Evolutionary conservation across 2,113 vertebrate genomes (phyloP).

Genomic region (Felis catus): DNA sequence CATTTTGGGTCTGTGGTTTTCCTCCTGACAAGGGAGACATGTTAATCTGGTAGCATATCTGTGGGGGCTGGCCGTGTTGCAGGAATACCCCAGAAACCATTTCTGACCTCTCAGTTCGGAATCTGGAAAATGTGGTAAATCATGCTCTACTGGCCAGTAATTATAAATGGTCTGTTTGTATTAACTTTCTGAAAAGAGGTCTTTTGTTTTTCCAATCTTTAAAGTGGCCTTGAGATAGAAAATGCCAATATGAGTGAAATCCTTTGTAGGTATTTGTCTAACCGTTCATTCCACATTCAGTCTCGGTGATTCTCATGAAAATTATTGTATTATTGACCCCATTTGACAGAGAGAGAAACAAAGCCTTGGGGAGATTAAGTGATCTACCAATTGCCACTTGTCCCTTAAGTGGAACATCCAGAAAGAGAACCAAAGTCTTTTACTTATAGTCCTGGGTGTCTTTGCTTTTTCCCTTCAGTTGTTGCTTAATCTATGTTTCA

Average conservation of each 20-base stretch:
- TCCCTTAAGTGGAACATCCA: not conserved
- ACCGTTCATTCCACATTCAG: not conserved
- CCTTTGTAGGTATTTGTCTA: not conserved
- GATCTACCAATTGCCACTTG: not conserved
- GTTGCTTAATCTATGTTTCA: not conserved
- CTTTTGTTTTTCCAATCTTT: not conserved
- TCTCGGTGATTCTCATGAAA: not conserved
- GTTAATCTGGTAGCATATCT: not conserved
- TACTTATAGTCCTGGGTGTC: not conserved
- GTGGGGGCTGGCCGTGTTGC: not conserved
- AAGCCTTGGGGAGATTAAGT: not conserved
- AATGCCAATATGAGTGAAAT: not conserved
- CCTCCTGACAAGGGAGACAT: not conserved
- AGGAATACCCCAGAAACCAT: not conserved
- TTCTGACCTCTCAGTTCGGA: not conserved
- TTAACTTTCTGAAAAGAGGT: not conserved
- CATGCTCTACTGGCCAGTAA: not conserved
- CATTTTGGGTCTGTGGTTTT: not conserved
- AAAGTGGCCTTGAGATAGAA: not conserved
- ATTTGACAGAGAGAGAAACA: not conserved
- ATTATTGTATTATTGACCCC: not conserved
- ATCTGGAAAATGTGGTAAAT: conserved; percentile 18
- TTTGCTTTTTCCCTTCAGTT: not conserved
- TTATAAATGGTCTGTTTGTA: not conserved
- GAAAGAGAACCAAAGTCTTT: not conserved